phyloP scores from a whole-genome alignment of 2,888 invertebrate species.

The Norana najaformis region DNA sequence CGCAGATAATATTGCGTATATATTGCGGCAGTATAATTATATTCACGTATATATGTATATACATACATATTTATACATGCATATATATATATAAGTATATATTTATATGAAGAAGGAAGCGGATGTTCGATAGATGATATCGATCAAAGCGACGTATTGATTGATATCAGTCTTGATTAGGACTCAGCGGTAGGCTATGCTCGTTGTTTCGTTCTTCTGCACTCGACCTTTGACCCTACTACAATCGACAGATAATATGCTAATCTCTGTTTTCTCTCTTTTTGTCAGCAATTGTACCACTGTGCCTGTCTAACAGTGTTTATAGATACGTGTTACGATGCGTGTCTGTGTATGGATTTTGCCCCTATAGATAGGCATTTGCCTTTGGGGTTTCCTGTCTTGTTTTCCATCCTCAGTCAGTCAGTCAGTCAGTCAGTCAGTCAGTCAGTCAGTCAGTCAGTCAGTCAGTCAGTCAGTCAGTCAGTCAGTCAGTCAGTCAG shows the following conservation, averaged over 20 bases:
- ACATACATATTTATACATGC: neutral
- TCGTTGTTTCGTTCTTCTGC: neutral
- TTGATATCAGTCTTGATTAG: conserved; percentile 6
- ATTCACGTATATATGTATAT: neutral
- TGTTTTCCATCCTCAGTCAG: no score
- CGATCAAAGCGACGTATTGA: neutral
- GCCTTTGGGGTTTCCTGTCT: no score
- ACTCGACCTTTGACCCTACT: neutral
- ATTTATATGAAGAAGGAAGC: neutral
- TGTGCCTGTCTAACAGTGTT: no score
- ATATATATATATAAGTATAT: neutral
- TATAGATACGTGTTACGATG: neutral
- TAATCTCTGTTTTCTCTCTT: neutral
- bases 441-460: conserved; percentile 28
- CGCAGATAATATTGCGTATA: neutral
- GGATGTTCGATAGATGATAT: conserved; percentile 13
- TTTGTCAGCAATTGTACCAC: neutral
- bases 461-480: conserved; percentile 24
- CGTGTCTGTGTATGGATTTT: neutral
- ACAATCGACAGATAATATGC: neutral
- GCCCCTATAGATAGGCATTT: no score
- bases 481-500: neutral
- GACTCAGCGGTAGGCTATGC: neutral
- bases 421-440: conserved; percentile 24
- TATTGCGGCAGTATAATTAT: neutral